Base-by-base conservation (phyloP, 1,140 invertebrate species). In the Drosophila oshimai region DNA sequence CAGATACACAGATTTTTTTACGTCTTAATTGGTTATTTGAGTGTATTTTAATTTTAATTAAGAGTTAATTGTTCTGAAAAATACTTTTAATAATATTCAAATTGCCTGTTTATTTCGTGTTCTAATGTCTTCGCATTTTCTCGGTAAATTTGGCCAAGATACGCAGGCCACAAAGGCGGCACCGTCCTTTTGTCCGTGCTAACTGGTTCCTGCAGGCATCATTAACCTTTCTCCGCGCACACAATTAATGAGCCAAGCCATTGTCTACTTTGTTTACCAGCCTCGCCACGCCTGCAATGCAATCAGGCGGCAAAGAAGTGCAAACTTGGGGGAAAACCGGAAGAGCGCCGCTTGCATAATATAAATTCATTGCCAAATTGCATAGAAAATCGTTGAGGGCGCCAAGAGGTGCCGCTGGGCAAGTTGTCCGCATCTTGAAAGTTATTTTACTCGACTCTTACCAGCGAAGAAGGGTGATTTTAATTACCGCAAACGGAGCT, bases 321-420 rank as follows among this genome's bases (percentile, higher is more conserved):
- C 33, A 26, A 50, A 50, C 58, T 62, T 36, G 12, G 55, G 26
- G 31, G 37, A 54, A 36, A 29, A 31, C 6, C 26, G 15, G 57
- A 54, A 41, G 37, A 42, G 61, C 55, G 51, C 37, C 53, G 70
- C 70, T 61, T 70, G 69, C 65, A 87, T 87, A 86, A 87, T 81
- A 76, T 76, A 87, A 87, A 87, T 87, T 72, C 76, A 86, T 86
- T 87, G 80, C 76, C 80, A 86, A 86, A 86, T 87, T 86, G 73
- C 80, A 81, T 80, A 87, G 80, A 87, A 86, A 87, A 86, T 87
- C 54, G 81, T 65, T 58, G 57, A 53, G 70, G 53, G 72, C 44
- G 57, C 37, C 54, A 64, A 44, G 68, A 60, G 65, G 36, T 49
- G 81, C 79, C 47, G 26, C 24, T 47, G 44, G 68, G 76, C 81